Conservation (phyloP, 2,888 invertebrate genomes). For the Monoplex corrugatus region DNA sequence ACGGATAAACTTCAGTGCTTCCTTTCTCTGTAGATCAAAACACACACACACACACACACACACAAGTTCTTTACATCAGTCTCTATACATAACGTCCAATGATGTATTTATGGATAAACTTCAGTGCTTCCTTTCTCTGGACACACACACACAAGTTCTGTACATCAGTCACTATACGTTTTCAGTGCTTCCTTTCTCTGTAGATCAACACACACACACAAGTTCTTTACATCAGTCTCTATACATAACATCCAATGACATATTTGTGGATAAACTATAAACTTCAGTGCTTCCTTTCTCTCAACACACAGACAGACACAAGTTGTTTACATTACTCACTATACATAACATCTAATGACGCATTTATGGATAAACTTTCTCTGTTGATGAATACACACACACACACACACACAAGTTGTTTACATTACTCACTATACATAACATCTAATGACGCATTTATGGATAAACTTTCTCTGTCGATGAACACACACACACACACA, state of each 20-base stretch:
- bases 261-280: constrained; percentile 54
- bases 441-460: constrained; percentile 52
- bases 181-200: no score
- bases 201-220: no score
- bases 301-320: no score
- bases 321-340: constrained; percentile 89
- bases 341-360: no score
- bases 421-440: constrained; percentile 83
- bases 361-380: no score
- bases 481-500: no score
- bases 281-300: constrained; percentile 59
- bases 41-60: no score
- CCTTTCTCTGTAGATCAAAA: constrained; percentile 55
- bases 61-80: constrained; percentile 87
- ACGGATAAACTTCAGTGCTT: constrained; percentile 56
- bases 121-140: constrained; percentile 60
- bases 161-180: no score
- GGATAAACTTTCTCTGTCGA: constrained; percentile 57
- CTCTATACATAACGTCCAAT: constrained; percentile 81
- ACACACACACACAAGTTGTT: no score
- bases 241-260: constrained; percentile 78
- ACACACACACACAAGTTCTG: no score
- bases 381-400: no score
- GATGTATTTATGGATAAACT: constrained; percentile 53
- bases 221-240: no score